Evolutionary conservation across 2,113 vertebrate genomes (phyloP).

Genomic region (Laticauda laticaudata): DNA sequence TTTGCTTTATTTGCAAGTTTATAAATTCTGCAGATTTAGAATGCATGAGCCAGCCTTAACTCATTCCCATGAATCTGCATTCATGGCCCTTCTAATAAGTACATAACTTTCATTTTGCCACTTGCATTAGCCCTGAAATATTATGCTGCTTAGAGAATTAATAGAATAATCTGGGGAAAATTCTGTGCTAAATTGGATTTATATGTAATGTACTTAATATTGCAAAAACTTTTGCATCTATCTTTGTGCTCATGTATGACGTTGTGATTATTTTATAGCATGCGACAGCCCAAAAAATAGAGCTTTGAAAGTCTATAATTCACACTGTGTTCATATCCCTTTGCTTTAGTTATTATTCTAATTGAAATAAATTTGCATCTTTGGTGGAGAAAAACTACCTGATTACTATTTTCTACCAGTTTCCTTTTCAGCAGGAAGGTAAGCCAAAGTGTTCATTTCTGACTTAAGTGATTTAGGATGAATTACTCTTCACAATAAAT

Average conservation of each 20-base stretch:
- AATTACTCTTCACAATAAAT: background rate
- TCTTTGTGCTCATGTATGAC: background rate
- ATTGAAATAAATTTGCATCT: background rate
- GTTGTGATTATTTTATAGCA: background rate
- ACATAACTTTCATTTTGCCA: conserved; percentile 30
- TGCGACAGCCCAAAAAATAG: background rate
- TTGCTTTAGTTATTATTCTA: background rate
- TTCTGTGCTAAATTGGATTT: background rate
- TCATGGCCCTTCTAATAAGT: conserved; percentile 20
- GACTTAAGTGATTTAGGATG: background rate
- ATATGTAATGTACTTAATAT: conserved; percentile 5
- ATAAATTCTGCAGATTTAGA: conserved; percentile 35
- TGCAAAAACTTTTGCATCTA: background rate
- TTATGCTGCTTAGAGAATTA: conserved; percentile 17
- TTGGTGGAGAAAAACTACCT: background rate
- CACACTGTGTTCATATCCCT: background rate
- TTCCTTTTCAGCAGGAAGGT: background rate
- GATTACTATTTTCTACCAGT: background rate
- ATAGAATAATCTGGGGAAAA: background rate
- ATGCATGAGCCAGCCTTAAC: background rate
- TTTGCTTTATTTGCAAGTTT: conserved; percentile 31
- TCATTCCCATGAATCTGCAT: conserved; percentile 9
- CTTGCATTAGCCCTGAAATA: conserved; percentile 43
- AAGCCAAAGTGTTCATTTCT: background rate
- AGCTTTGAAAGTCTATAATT: background rate